A percentile compares a stretch with the other conserved stretches of the same genome.
Evolutionary conservation across 2,113 vertebrate species (phyloP).

Genomic region (Chaetodon auriga): DNA sequence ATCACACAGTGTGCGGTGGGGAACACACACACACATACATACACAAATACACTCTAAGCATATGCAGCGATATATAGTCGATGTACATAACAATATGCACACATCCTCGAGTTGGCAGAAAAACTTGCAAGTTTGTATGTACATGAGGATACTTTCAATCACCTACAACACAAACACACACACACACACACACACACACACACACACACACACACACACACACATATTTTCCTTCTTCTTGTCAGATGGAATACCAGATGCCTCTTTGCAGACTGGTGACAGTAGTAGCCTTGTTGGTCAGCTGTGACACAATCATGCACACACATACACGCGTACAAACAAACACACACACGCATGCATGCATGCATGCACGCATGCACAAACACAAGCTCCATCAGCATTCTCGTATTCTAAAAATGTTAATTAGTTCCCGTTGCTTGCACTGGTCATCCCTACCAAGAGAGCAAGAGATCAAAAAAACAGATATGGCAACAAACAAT

Average conservation of each 20-base stretch:
- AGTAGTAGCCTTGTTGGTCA: constrained; percentile 60
- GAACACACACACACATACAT: background rate
- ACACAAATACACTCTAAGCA: background rate
- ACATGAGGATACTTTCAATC: background rate
- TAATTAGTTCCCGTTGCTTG: constrained; percentile 53
- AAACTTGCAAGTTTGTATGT: constrained; percentile 6
- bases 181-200: constrained; percentile 1
- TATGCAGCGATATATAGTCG: constrained; percentile 5
- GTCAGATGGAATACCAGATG: constrained; percentile 76
- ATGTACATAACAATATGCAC: background rate
- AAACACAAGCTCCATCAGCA: constrained; percentile 35
- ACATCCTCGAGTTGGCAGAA: background rate
- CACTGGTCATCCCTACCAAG: constrained; percentile 9
- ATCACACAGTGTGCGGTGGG: background rate
- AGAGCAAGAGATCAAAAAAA: constrained; percentile 18
- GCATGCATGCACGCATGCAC: constrained; percentile 10
- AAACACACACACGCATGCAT: background rate
- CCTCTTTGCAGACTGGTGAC: constrained; percentile 58
- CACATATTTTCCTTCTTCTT: constrained; percentile 11
- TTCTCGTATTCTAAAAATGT: constrained; percentile 55
- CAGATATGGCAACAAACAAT: constrained; percentile 24
- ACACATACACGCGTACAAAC: constrained; percentile 21
- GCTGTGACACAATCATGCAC: constrained; percentile 51
- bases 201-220: background rate
- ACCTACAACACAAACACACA: constrained; percentile 5